Percentiles rank a stretch among this genome's conserved stretches.
Conservation (phyloP, 2,888 invertebrate species). For the Syritta pipiens region DNA sequence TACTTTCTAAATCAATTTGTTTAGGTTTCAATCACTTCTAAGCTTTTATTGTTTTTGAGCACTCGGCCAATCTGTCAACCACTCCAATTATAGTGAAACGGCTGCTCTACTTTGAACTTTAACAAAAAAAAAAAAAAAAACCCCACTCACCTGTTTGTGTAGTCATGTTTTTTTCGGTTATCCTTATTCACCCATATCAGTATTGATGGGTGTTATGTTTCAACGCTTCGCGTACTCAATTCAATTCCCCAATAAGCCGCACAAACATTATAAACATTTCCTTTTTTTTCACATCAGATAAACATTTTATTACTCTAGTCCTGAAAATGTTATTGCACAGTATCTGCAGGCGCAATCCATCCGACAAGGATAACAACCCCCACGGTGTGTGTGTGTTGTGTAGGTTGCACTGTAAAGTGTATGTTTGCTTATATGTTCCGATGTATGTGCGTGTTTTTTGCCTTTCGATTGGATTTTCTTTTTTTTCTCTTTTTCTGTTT, state of each 20-base stretch:
- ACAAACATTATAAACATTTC: conserved; percentile 64
- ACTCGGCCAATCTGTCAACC: conserved; percentile 23
- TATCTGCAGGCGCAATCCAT: conserved; percentile 59
- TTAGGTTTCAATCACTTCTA: no score
- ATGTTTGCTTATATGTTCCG: conserved; percentile 59
- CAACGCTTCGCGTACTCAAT: conserved; percentile 58
- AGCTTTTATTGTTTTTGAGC: conserved; percentile 38
- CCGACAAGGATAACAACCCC: conserved; percentile 50
- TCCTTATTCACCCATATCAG: conserved; percentile 15
- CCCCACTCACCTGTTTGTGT: conserved; percentile 38
- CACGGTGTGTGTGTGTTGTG: conserved; percentile 16
- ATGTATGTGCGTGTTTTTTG: conserved; percentile 49
- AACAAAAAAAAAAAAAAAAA: conserved; percentile 15
- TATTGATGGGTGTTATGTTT: conserved; percentile 52
- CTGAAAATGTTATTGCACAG: conserved; percentile 58
- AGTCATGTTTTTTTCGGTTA: conserved; percentile 23
- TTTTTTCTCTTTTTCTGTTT: conserved; percentile 40
- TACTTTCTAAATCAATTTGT: no score
- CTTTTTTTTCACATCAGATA: conserved; percentile 56
- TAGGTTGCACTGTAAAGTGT: conserved; percentile 37
- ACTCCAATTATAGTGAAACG: conserved; percentile 3
- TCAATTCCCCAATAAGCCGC: conserved; percentile 62
- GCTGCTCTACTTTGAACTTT: conserved; percentile 8
- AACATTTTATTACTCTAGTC: conserved; percentile 68
- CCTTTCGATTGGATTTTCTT: conserved; percentile 70